Base-by-base conservation (phyloP, 2,888 invertebrate species). In the Celastrina argiolus region DNA sequence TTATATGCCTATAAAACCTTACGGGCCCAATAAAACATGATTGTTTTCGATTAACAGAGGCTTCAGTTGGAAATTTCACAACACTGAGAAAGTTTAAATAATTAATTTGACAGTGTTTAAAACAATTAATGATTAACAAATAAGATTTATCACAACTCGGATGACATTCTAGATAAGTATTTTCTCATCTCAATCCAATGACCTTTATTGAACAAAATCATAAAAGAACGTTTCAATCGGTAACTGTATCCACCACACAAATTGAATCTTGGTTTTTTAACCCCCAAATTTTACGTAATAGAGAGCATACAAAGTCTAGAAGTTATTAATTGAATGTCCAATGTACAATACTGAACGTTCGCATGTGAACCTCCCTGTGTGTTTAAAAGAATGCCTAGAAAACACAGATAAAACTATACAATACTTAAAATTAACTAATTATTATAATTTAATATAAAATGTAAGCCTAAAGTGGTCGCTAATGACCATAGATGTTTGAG, bases 1-100 rank as follows among this genome's bases (percentile, higher is more conserved):
- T 89, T 87, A 88, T 88, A 82, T 82, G 61, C 81, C 87, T 82
- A 88, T 89, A 86, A 88, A 88, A 85, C 78, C 84, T 89, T 88
- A 88, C 81, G 89, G 85, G 84, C 80, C 81, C 82, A 87, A 89
- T 90, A 88, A 89, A 90, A 87, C 90, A 89, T 86, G 85, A 90
- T 89, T 88, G 90, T 88, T 88, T 87, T 85, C 87, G 88, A 88
- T 89, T 89, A 87, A 83, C 85, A 82, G 85, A 78, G 83, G 80
- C 80, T 67, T 71, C 66, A 66, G 67, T 36, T 66, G 65, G 26
- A 68, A 28, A 51, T 56, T 51, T 34, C 42, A 22, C 63, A n/a
- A 56, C 10, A 4, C 16, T n/a, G 59, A 42, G 34, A 69, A 67
- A 67, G 45, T 66, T 67, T 67, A 63, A 63, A 66, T 67, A 56